These are phyloP conservation scores for Caenorhabditis latens DNA, from an alignment of 1,140 invertebrate genomes.

Conservation along the genomic window DNA sequence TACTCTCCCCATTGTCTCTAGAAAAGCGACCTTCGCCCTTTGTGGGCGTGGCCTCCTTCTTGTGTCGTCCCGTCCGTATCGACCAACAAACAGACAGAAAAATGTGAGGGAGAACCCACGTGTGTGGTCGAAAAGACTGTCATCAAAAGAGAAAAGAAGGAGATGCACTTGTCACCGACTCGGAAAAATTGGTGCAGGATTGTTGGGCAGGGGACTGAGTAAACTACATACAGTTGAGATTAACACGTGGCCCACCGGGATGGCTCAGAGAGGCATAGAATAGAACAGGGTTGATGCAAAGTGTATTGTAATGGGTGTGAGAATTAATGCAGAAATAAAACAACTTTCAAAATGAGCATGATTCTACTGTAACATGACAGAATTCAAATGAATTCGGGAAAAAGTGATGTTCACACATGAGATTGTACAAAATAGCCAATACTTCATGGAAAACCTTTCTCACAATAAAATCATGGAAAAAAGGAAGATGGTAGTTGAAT, in stretches of 20 bases:
- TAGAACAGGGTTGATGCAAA: too few species aligned
- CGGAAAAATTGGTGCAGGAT: not conserved
- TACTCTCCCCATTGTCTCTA: not conserved
- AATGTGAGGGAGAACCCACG: constrained; percentile 1
- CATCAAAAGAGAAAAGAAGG: not conserved
- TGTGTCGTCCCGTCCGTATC: not conserved
- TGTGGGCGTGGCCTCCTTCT: constrained; percentile 18
- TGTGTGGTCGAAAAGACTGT: constrained; percentile 27
- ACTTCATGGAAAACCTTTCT: too few species aligned
- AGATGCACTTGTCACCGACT: constrained; percentile 8
- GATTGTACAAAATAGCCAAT: too few species aligned
- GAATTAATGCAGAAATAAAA: too few species aligned
- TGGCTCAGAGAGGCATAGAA: too few species aligned
- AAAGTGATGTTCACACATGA: too few species aligned
- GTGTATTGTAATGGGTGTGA: too few species aligned
- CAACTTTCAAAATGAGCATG: too few species aligned
- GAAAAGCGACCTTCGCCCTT: constrained; percentile 40
- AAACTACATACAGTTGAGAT: not conserved
- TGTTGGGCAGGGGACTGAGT: not conserved
- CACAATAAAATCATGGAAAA: too few species aligned
- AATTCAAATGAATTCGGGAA: too few species aligned
- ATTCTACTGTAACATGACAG: too few species aligned
- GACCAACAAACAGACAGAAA: constrained; percentile 23
- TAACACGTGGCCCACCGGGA: not conserved
- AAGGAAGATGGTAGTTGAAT: too few species aligned